A percentile compares a stretch with the other conserved stretches of the same genome.
Conservation (phyloP, 2,113 vertebrate genomes). For the Galbula dea region DNA sequence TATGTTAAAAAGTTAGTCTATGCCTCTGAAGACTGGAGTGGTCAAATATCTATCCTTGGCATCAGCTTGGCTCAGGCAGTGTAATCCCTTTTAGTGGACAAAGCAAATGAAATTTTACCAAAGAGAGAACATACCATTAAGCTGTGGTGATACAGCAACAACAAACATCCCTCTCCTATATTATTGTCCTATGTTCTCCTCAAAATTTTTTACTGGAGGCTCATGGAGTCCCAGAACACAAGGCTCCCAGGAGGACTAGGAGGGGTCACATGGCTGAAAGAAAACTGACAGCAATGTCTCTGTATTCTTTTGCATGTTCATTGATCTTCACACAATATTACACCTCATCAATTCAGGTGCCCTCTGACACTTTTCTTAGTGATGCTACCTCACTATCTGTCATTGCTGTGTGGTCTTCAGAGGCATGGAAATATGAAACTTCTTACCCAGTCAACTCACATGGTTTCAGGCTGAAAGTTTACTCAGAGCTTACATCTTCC, state of each 20-base stretch:
- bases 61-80: neutral
- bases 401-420: neutral
- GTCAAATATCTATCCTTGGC: neutral
- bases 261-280: accelerated
- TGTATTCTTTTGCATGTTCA: neutral
- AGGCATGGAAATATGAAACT: neutral
- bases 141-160: neutral
- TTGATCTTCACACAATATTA: neutral
- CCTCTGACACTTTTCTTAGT: neutral
- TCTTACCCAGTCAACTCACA: neutral
- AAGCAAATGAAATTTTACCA: neutral
- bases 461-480: neutral
- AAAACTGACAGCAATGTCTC: neutral
- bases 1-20: neutral
- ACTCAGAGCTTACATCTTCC: neutral
- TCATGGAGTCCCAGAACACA: neutral
- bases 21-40: neutral
- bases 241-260: neutral
- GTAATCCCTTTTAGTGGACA: neutral
- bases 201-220: neutral
- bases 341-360: accelerated
- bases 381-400: neutral
- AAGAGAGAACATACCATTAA: neutral
- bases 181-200: neutral
- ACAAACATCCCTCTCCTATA: neutral